phyloP scores from a whole-genome alignment of 2,888 invertebrate genomes.

The Notodonta dromedarius region DNA sequence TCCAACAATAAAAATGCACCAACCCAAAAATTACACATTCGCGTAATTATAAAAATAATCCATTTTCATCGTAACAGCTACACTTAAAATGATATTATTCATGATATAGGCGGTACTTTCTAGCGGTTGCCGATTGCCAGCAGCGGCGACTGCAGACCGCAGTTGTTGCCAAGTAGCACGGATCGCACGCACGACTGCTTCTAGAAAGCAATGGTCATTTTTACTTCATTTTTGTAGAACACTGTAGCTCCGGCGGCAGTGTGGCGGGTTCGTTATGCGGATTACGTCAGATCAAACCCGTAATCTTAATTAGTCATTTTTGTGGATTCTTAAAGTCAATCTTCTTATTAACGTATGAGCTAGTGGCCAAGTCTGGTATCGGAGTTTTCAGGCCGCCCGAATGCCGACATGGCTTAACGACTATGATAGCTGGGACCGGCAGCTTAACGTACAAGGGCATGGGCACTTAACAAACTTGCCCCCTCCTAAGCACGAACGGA shows the following conservation, averaged over 20 bases:
- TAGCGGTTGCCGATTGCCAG: slow-evolving; percentile 7
- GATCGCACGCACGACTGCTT: slow-evolving; percentile 63
- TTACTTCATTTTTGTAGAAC: slow-evolving; percentile 42
- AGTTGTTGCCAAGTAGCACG: slow-evolving; percentile 51
- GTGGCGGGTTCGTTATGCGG: background rate
- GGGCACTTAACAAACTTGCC: too few relatives aligned
- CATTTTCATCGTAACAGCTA: slow-evolving; percentile 24
- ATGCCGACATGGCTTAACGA: too few relatives aligned
- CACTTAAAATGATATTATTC: slow-evolving; percentile 36
- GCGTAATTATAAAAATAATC: slow-evolving; percentile 28
- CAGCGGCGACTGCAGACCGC: slow-evolving; percentile 15
- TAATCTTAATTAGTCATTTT: background rate
- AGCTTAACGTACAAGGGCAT: too few relatives aligned
- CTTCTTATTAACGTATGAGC: too few relatives aligned
- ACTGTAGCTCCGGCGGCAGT: background rate
- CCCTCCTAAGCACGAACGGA: too few relatives aligned
- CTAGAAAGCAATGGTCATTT: slow-evolving; percentile 52
- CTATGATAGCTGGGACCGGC: too few relatives aligned
- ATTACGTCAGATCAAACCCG: slow-evolving; percentile 21
- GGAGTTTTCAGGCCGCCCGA: too few relatives aligned
- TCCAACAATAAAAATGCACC: background rate
- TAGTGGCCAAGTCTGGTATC: too few relatives aligned
- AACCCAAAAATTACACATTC: slow-evolving; percentile 12
- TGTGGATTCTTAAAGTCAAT: background rate
- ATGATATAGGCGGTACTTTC: slow-evolving; percentile 15